Conservation (phyloP, 2,797 vertebrate species). For the Sebastolobus alascanus region DNA sequence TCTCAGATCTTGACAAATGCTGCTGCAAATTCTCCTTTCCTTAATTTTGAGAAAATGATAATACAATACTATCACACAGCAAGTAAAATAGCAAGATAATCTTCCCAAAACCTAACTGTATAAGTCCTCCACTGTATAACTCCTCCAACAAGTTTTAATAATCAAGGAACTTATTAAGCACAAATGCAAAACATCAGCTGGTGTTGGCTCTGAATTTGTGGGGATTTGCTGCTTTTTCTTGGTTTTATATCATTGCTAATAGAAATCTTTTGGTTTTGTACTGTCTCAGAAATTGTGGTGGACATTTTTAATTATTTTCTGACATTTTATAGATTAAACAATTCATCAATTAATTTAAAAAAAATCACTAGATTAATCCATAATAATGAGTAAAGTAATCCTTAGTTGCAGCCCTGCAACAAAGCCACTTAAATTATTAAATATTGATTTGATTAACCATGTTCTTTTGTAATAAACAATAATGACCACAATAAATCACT, state of each 20-base stretch:
- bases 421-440: not conserved
- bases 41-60: too few relatives aligned
- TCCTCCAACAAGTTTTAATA: not conserved
- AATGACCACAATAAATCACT: not conserved
- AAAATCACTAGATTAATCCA: not conserved
- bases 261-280: not conserved
- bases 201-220: not conserved
- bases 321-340: not conserved
- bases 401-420: not conserved
- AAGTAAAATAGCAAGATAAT: too few relatives aligned
- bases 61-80: too few relatives aligned
- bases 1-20: not conserved
- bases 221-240: not conserved
- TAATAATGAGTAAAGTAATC: too few relatives aligned
- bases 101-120: too few relatives aligned
- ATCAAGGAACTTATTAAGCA: not conserved
- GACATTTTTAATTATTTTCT: not conserved
- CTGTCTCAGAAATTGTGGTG: not conserved
- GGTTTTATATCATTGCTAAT: not conserved
- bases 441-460: not conserved
- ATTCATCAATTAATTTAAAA: not conserved
- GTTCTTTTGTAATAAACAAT: conserved; percentile 4
- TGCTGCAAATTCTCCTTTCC: too few relatives aligned
- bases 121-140: not conserved
- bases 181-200: not conserved